Evolutionary conservation across 2,888 invertebrate genomes (phyloP), one percentile per base, ranked within the genome.

Genomic region (Hemicrepidius hirtus): DNA sequence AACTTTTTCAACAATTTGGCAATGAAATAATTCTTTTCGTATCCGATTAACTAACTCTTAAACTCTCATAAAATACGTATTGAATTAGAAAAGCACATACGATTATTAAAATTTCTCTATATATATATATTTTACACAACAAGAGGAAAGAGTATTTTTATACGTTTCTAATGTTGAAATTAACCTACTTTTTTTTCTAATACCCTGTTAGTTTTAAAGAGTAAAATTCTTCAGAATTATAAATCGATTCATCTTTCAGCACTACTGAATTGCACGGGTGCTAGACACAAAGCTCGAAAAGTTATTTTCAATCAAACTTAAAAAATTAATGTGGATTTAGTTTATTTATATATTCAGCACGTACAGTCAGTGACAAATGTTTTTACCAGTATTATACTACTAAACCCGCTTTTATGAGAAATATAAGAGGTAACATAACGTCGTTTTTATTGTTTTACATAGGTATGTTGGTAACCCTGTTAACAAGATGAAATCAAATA

Each of bases 131-230:
- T 62, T 37, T 73, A 69, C 77, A 76, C 77, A 77, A 75, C 74
- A 77, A 77, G 73, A 77, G 77, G 76, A 76, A 73, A 71, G 65
- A 72, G 66, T 73, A 71, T 66, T 65, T 55, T 65, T 55, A 74
- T 57, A 69, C 40, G 57, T 69, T 70, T 66, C 64, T 64, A 71
- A 71, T 53, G 53, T 67, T 67, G 75, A 71, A 73, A 75, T 60
- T 70, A 71, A 76, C 65, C 65, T 75, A 76, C 68, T 44, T 73
- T 64, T 67, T n/a, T 72, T 69, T 74, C 77, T 79, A 79, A 79
- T 79, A 79, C 79, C 79, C 79, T 79, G 79, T 79, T 75, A 75
- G 76, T 78, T 68, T 74, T 76, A 75, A 75, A 73, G 76, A 60
- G 50, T 50, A 60, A 71, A 50, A 32, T 37, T 40, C 53, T 71